Evolutionary conservation across 2,797 vertebrate genomes (phyloP).

Genomic region (Fringilla coelebs): DNA sequence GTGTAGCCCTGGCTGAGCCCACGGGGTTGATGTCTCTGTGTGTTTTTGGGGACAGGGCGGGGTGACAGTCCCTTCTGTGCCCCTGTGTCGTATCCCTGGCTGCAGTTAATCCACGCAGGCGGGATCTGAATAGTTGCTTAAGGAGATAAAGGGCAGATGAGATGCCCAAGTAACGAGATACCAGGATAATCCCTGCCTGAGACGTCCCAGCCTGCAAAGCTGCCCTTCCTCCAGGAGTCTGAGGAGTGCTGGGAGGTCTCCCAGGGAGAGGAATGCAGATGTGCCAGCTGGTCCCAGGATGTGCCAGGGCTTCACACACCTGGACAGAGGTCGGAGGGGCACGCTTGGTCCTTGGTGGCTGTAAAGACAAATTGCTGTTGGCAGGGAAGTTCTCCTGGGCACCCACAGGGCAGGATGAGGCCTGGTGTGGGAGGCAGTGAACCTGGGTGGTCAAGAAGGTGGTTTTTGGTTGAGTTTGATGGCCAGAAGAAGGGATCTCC

Average conservation of each 20-base stretch:
- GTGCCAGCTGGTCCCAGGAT: background rate
- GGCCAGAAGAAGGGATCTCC: background rate
- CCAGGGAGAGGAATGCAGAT: rapidly evolving
- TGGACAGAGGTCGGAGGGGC: rapidly evolving
- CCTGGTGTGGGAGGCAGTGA: rapidly evolving
- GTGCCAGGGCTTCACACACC: background rate
- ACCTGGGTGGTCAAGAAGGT: background rate
- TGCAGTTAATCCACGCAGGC: background rate
- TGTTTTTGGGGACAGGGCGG: no score
- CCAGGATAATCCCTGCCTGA: background rate
- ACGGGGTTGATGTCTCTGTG: background rate
- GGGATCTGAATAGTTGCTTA: background rate
- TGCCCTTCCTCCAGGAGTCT: background rate
- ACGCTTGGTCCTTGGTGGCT: rapidly evolving
- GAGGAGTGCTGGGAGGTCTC: background rate
- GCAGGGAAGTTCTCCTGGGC: background rate
- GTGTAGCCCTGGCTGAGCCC: background rate
- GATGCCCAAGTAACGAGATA: background rate
- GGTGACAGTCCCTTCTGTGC: background rate
- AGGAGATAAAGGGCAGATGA: background rate
- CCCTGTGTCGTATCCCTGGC: rapidly evolving
- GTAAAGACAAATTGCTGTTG: background rate
- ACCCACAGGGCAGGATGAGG: background rate
- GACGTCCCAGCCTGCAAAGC: background rate
- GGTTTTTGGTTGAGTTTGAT: background rate